Conservation (phyloP, 2,888 invertebrate genomes). For the Epirrita christyi region DNA sequence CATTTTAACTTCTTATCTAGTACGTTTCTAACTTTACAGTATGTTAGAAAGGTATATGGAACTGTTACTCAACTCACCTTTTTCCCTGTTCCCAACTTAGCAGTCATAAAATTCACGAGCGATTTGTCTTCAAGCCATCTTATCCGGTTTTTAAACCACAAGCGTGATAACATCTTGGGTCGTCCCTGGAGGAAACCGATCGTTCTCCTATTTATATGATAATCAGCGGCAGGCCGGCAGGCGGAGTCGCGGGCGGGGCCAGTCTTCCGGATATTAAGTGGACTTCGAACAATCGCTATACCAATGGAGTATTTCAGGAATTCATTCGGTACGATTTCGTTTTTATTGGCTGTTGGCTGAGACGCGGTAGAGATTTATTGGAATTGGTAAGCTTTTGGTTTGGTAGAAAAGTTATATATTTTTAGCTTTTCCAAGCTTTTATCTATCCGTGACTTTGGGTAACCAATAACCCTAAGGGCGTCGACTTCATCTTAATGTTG, state of each 20-base stretch:
- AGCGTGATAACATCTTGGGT: conserved; percentile 37
- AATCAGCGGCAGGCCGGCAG: conserved; percentile 42
- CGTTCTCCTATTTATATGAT: conserved; percentile 61
- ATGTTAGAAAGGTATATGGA: too few relatives aligned
- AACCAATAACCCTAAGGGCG: too few relatives aligned
- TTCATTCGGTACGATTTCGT: conserved; percentile 19
- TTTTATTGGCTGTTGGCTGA: conserved; percentile 21
- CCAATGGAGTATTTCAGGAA: conserved; percentile 16
- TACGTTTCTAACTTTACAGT: too few relatives aligned
- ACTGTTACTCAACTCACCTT: too few relatives aligned
- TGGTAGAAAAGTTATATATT: neutral
- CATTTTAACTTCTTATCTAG: too few relatives aligned
- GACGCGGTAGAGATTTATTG: conserved; percentile 19
- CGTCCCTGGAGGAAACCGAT: conserved; percentile 43
- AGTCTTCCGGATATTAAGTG: conserved; percentile 36
- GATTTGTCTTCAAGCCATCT: conserved; percentile 19
- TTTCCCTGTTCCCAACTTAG: neutral
- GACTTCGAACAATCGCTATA: conserved; percentile 17
- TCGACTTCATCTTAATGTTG: too few relatives aligned
- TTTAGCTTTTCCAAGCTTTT: neutral
- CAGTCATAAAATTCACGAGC: conserved; percentile 19
- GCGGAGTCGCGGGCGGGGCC: conserved; percentile 26
- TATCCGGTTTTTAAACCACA: conserved; percentile 33
- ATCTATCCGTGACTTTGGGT: too few relatives aligned
- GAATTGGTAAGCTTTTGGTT: conserved; percentile 10